phyloP scores from a whole-genome alignment of 2,888 invertebrate species.

The Ypsolopha sequella region DNA sequence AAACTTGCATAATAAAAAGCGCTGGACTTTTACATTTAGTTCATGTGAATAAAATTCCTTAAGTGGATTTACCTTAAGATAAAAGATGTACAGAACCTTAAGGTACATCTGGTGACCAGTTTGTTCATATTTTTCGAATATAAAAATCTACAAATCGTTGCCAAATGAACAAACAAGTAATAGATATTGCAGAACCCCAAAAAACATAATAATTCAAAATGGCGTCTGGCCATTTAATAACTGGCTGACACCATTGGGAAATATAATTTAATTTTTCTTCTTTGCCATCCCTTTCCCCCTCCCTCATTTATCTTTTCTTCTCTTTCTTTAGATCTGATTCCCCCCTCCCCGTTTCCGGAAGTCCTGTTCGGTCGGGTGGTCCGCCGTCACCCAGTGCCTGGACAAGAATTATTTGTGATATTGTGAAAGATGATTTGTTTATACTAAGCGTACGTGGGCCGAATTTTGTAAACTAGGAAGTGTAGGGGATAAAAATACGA shows the following conservation, averaged over 20 bases:
- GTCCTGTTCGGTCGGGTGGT: slow-evolving; percentile 42
- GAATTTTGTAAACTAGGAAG: slow-evolving; percentile 29
- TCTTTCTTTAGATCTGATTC: slow-evolving; percentile 38
- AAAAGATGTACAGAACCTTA: too few relatives aligned
- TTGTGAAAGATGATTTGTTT: slow-evolving; percentile 65
- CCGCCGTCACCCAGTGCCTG: slow-evolving; percentile 58
- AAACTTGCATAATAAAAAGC: too few relatives aligned
- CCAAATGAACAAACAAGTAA: too few relatives aligned
- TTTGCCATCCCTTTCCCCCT: slow-evolving; percentile 30
- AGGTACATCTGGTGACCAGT: too few relatives aligned
- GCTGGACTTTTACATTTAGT: too few relatives aligned
- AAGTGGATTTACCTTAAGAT: too few relatives aligned
- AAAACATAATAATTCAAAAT: slow-evolving; percentile 69
- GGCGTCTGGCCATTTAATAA: slow-evolving; percentile 72
- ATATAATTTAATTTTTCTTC: slow-evolving; percentile 71
- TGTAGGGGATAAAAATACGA: slow-evolving; percentile 10
- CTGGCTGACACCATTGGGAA: slow-evolving; percentile 72
- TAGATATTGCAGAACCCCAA: slow-evolving; percentile 14
- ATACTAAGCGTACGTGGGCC: slow-evolving; percentile 41
- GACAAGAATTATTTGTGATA: slow-evolving; percentile 65
- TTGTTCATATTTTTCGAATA: too few relatives aligned
- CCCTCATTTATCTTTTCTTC: slow-evolving; percentile 27
- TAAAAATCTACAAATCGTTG: too few relatives aligned
- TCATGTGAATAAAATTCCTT: too few relatives aligned
- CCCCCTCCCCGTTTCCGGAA: slow-evolving; percentile 26